Conservation (phyloP, 2,888 invertebrate genomes). For the Leptinotarsa rubiginosa region DNA sequence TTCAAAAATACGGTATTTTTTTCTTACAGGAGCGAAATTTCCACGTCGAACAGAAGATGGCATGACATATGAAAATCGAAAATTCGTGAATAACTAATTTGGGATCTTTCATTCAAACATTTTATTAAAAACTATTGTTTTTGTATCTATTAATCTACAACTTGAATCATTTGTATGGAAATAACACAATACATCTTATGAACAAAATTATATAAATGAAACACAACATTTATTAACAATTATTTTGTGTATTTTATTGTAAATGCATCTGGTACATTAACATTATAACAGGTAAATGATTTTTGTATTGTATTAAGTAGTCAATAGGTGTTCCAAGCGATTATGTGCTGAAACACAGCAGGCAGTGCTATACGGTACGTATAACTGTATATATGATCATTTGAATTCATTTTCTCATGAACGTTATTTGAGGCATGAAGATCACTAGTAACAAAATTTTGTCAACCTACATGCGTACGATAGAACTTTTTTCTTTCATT, state of each 20-base stretch:
- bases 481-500: neutral
- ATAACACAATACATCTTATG: too few species aligned
- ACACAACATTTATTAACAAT: constrained; percentile 59
- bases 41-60: too few species aligned
- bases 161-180: too few species aligned
- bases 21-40: too few species aligned
- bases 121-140: too few species aligned
- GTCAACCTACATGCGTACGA: constrained; percentile 6
- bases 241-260: constrained; percentile 67
- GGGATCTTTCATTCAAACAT: too few species aligned
- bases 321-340: constrained; percentile 68
- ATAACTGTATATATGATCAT: constrained; percentile 53
- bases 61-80: too few species aligned
- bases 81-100: too few species aligned
- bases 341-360: constrained; percentile 67
- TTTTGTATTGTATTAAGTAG: constrained; percentile 64
- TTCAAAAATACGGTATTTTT: too few species aligned
- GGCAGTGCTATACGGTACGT: constrained; percentile 67
- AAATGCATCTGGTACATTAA: constrained; percentile 68
- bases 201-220: constrained; percentile 31
- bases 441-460: constrained; percentile 11
- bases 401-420: neutral
- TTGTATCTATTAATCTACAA: too few species aligned
- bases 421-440: neutral
- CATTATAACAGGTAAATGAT: constrained; percentile 67